A percentile compares a stretch with the other conserved stretches of the same genome.
Evolutionary conservation across 2,797 vertebrate species (phyloP).

Genomic region (Melanotaenia maccullochi): DNA sequence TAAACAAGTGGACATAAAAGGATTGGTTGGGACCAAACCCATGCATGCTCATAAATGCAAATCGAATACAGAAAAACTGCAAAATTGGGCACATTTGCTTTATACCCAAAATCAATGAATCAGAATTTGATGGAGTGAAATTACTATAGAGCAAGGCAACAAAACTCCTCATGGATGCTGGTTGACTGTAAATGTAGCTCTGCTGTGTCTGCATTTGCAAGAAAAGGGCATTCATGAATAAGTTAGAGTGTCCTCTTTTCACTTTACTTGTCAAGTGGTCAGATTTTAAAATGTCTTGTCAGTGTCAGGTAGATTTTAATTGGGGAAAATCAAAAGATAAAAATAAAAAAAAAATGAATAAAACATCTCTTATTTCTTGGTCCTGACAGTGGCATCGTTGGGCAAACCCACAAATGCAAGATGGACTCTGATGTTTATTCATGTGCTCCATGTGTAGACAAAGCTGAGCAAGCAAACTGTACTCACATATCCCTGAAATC

Average conservation of each 20-base stretch:
- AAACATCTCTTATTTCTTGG: neutral
- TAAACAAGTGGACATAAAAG: slow-evolving; percentile 24
- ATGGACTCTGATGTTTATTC: neutral
- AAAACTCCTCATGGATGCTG: neutral
- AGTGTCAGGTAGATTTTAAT: neutral
- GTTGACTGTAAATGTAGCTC: neutral
- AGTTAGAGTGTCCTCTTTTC: neutral
- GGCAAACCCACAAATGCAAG: neutral
- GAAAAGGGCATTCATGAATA: neutral
- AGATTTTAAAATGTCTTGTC: slow-evolving; percentile 2
- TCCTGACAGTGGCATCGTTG: neutral
- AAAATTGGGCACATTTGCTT: slow-evolving; percentile 12
- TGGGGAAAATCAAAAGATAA: neutral
- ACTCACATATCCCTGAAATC: neutral
- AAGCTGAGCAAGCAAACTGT: neutral
- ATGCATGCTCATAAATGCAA: slow-evolving; percentile 12
- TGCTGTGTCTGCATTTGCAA: neutral
- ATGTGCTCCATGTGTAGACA: neutral
- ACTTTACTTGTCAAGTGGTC: neutral
- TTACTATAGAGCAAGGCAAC: neutral
- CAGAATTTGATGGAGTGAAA: neutral
- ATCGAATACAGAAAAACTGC: slow-evolving; percentile 18
- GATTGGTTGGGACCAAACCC: neutral
- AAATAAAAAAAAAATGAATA: neutral
- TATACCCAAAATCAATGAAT: slow-evolving; percentile 11